These are phyloP conservation scores for Ericerus pela DNA, from an alignment of 1,140 invertebrate genomes.

Conservation along the genomic window DNA sequence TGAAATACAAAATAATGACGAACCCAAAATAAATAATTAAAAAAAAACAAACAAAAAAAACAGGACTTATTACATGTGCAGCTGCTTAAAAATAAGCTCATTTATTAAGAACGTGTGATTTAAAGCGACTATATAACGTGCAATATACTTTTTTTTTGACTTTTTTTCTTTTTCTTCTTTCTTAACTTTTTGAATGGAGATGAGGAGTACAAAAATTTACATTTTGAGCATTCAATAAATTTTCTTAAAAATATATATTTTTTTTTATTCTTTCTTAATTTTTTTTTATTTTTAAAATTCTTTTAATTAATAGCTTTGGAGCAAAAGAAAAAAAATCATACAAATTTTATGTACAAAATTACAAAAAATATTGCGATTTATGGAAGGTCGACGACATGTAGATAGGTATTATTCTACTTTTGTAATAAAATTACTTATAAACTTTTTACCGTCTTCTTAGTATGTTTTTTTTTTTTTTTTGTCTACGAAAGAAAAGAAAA, in stretches of 20 bases:
- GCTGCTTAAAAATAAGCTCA: constrained; percentile 7
- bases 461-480: no score
- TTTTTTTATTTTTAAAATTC: no score
- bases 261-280: background rate
- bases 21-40: background rate
- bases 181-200: background rate
- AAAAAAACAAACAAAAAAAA: background rate
- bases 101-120: background rate
- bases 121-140: no score
- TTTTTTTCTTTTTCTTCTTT: background rate
- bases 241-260: background rate
- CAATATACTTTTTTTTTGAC: background rate
- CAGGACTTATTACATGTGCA: background rate
- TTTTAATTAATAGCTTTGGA: background rate
- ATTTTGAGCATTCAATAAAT: background rate
- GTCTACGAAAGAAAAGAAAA: no score
- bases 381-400: background rate
- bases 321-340: background rate
- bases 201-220: background rate
- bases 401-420: background rate
- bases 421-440: background rate
- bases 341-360: constrained; percentile 2
- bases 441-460: background rate
- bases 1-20: background rate
- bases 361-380: background rate